A percentile compares a stretch with the other conserved stretches of the same genome.
phyloP scores from a whole-genome alignment of 2,888 invertebrate species.

The Phania funesta region DNA sequence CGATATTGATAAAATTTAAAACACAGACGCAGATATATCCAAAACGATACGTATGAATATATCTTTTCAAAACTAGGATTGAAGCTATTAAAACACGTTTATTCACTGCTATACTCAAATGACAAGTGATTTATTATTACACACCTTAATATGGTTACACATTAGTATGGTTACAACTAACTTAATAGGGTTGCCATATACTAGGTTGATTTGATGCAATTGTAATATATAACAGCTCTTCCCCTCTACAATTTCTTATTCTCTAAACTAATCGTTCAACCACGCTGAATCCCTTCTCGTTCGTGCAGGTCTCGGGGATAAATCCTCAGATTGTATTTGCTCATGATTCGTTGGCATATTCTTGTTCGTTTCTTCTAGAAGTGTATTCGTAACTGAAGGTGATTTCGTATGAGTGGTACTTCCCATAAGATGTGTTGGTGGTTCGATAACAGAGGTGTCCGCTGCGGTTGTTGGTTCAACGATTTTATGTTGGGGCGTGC shows the following conservation, averaged over 20 bases:
- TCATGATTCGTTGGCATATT: not conserved
- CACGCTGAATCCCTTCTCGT: not conserved
- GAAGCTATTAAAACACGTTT: conserved; percentile 3
- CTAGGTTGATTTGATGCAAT: too few species aligned
- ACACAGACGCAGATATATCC: too few species aligned
- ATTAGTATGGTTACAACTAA: too few species aligned
- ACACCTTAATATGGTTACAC: too few species aligned
- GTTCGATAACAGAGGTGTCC: conserved; percentile 4
- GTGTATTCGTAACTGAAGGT: not conserved
- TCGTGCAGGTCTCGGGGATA: not conserved
- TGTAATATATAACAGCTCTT: too few species aligned
- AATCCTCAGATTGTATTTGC: not conserved
- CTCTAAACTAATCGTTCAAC: not conserved
- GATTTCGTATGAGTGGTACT: not conserved
- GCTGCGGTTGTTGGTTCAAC: not conserved
- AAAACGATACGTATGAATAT: too few species aligned
- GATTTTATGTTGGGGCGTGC: not conserved
- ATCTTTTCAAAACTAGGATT: too few species aligned
- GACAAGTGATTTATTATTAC: too few species aligned
- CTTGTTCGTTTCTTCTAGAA: not conserved
- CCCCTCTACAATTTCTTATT: too few species aligned
- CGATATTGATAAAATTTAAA: too few species aligned
- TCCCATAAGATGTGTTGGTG: not conserved
- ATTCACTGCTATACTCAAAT: too few species aligned
- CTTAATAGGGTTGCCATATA: too few species aligned